These are phyloP conservation scores for Nephrotoma flavescens DNA, from an alignment of 2,888 invertebrate genomes.

Conservation along the genomic window DNA sequence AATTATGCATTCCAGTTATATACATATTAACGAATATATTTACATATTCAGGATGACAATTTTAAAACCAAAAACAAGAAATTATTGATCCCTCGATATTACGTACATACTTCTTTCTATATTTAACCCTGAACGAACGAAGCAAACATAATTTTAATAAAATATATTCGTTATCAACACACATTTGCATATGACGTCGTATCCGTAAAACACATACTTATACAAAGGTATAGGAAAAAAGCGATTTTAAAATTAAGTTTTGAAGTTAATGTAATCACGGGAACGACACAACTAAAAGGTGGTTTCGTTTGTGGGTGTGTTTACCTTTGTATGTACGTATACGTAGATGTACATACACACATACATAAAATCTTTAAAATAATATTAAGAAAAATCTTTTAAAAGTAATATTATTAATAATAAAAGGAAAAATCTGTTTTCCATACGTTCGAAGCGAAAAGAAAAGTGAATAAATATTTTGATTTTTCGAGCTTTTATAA, in stretches of 20 bases:
- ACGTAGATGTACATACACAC: not conserved
- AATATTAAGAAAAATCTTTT: not conserved
- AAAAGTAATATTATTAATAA: not conserved
- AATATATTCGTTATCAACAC: not conserved
- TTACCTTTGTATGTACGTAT: not conserved
- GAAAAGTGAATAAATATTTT: not conserved
- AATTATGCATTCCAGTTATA: not conserved
- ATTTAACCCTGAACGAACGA: not conserved
- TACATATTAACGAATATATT: not conserved
- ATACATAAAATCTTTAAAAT: not conserved
- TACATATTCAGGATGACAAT: not conserved
- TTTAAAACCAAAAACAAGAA: not conserved
- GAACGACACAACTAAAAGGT: not conserved
- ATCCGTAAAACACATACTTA: too few relatives aligned
- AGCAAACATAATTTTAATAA: not conserved
- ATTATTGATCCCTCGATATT: not conserved
- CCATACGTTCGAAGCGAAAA: not conserved
- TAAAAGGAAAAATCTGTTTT: not conserved
- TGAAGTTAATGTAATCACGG: not conserved
- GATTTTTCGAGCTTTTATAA: not conserved
- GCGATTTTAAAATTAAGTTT: not conserved
- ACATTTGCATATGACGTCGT: not conserved
- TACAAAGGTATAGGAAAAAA: not conserved
- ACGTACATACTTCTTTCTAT: not conserved
- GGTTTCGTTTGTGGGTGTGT: not conserved